These are phyloP conservation scores for Drosophila histrio DNA, from an alignment of 2,888 invertebrate genomes.

Conservation along the genomic window DNA sequence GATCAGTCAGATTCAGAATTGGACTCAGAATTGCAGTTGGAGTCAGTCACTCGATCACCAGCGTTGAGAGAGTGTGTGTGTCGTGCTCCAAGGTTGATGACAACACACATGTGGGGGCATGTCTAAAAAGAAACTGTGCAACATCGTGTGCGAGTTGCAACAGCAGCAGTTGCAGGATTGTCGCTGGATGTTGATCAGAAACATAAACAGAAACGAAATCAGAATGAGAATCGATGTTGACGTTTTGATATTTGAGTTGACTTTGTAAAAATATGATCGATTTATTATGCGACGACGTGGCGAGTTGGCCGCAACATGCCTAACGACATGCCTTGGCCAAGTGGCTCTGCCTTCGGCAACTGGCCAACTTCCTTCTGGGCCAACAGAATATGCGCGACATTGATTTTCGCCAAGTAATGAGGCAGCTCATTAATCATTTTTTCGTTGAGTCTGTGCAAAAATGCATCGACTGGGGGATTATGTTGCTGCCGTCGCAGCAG, in stretches of 20 bases:
- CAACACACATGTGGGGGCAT: constrained; percentile 17
- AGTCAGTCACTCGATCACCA: constrained; percentile 30
- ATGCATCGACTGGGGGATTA: constrained; percentile 70
- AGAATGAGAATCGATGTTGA: constrained; percentile 54
- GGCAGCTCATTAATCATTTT: constrained; percentile 83
- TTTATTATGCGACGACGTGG: constrained; percentile 71
- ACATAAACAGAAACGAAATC: background rate
- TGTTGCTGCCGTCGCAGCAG: constrained; percentile 53
- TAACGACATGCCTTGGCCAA: constrained; percentile 37
- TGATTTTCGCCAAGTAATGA: constrained; percentile 82
- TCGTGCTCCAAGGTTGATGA: constrained; percentile 39
- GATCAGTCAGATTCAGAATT: constrained; percentile 34
- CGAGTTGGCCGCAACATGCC: constrained; percentile 22
- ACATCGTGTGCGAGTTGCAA: constrained; percentile 2
- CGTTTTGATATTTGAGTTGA: constrained; percentile 64
- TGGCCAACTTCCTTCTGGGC: constrained; percentile 48
- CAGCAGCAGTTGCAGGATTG: constrained; percentile 37
- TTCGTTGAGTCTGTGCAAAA: constrained; percentile 51
- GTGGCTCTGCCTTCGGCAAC: constrained; percentile 14
- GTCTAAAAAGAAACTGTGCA: constrained; percentile 10
- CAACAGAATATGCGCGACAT: constrained; percentile 73
- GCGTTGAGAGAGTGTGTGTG: constrained; percentile 5
- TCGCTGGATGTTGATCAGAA: constrained; percentile 33
- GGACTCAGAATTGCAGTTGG: constrained; percentile 11
- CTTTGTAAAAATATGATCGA: constrained; percentile 76